phyloP scores from a whole-genome alignment of 2,888 invertebrate species.

The Alsophila aescularia region DNA sequence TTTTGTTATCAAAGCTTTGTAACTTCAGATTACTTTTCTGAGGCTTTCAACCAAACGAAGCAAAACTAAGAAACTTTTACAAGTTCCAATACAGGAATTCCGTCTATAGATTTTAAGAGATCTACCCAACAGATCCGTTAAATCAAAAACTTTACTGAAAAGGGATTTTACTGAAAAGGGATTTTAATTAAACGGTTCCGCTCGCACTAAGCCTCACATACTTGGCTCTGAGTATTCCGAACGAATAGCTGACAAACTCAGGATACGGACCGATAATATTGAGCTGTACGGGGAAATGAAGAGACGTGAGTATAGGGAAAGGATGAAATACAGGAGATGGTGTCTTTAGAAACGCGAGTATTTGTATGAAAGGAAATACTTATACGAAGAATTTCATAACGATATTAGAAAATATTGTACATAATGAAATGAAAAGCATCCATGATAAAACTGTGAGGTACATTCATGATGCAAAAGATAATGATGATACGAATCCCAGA shows the following conservation, averaged over 20 bases:
- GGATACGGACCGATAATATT: constrained; percentile 7
- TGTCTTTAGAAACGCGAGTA: neutral
- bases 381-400: no score
- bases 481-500: no score
- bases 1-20: no score
- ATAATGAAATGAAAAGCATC: neutral
- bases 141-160: constrained; percentile 18
- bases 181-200: constrained; percentile 34
- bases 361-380: neutral
- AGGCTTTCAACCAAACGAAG: no score
- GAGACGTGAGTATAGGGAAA: neutral
- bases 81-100: neutral
- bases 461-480: no score
- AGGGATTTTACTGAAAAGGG: constrained; percentile 8
- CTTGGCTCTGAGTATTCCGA: constrained; percentile 21
- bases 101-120: neutral
- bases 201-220: constrained; percentile 21
- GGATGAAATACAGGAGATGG: neutral
- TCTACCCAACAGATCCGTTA: constrained; percentile 1
- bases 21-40: no score
- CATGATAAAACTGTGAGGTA: no score
- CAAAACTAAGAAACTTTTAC: no score
- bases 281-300: constrained; percentile 2
- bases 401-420: no score
- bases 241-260: neutral